Conservation (phyloP, 2,113 vertebrate genomes). For the Notothenia coriiceps region DNA sequence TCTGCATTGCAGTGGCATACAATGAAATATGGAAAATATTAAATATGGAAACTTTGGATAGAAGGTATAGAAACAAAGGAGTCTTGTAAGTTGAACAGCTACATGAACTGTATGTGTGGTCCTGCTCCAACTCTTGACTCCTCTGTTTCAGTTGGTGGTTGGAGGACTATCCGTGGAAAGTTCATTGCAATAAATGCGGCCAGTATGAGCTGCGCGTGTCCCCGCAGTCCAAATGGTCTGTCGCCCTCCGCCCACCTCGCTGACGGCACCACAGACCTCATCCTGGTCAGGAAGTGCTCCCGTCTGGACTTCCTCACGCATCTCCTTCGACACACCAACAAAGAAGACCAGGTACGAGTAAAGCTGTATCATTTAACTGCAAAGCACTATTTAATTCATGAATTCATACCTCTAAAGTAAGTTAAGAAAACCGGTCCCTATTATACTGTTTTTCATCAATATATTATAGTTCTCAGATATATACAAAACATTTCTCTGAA, state of each 20-base stretch:
- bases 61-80: no score
- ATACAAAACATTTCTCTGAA: no score
- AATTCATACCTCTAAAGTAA: not conserved
- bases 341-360: constrained; percentile 87
- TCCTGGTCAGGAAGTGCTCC: constrained; percentile 94
- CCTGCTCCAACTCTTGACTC: not conserved
- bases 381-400: not conserved
- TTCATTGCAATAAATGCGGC: constrained; percentile 94
- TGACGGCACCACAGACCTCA: constrained; percentile 93
- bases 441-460: no score
- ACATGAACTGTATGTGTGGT: not conserved
- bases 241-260: constrained; percentile 95
- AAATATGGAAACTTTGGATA: not conserved
- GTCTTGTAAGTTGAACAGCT: not conserved
- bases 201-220: constrained; percentile 95
- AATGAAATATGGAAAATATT: not conserved
- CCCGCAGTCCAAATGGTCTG: constrained; percentile 91
- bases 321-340: constrained; percentile 92
- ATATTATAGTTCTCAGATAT: no score
- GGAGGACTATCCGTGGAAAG: constrained; percentile 89
- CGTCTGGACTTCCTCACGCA: constrained; percentile 91
- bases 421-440: no score
- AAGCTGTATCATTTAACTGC: not conserved
- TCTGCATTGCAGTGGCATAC: constrained; percentile 3
- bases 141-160: constrained; percentile 72